phyloP scores from a whole-genome alignment of 2,113 vertebrate species.

The Hypanus sabinus region DNA sequence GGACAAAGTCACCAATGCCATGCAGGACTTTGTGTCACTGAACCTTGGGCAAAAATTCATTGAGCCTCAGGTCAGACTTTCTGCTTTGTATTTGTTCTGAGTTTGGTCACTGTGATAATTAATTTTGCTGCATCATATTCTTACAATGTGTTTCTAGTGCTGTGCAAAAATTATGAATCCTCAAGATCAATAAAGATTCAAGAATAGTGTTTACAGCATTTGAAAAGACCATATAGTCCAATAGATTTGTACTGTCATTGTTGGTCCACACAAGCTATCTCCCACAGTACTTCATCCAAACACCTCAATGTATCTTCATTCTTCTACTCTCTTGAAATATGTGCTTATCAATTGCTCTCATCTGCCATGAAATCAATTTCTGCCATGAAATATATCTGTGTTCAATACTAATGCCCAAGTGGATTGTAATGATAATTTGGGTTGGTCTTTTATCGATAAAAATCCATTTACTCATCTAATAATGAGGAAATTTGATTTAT shows the following conservation, averaged over 20 bases:
- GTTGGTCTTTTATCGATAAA: no score
- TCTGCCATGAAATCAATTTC: no score
- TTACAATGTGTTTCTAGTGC: neutral
- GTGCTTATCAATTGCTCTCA: neutral
- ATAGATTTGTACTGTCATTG: neutral
- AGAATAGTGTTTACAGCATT: neutral
- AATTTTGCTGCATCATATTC: neutral
- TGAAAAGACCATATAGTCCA: neutral
- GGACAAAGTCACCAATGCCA: conserved; percentile 73
- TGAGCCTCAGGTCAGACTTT: conserved; percentile 67
- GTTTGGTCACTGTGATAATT: neutral
- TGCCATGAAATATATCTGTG: no score
- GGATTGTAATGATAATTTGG: no score
- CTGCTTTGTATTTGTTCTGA: neutral
- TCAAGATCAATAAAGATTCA: neutral
- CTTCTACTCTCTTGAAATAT: neutral
- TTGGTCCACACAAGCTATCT: neutral
- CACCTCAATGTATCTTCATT: neutral
- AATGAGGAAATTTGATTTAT: no score
- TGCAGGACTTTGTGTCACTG: conserved; percentile 78
- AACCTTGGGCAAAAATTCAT: conserved; percentile 74
- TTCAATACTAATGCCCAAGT: no score
- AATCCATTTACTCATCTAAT: no score
- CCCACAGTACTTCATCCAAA: neutral
- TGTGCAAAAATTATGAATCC: neutral